Base-by-base conservation (phyloP, 2,888 invertebrate genomes). In the Pristionchus fissidentatus region DNA sequence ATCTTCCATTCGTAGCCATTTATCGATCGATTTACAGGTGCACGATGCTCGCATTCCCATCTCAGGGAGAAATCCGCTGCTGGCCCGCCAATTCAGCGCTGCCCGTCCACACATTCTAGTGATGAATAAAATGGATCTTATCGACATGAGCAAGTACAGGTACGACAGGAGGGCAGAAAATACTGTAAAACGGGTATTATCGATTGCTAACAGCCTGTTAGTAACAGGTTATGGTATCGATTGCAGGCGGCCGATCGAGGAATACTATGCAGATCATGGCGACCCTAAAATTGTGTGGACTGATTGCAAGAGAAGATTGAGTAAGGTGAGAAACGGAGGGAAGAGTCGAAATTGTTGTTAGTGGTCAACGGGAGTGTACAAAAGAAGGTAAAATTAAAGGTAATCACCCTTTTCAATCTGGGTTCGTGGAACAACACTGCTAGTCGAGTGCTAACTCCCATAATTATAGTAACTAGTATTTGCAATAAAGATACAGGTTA, bases 1-100 rank as follows among this genome's bases (percentile, higher is more conserved):
- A 22, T 41, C 77, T 29, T 5, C 5, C n/a, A 35, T 35, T 35
- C 26, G 35, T 15, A n/a, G 26, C 73, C 13, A 73, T 46, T 26
- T 13, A 0, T 10, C 41, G 10, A 77, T 70, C 43, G 29, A 84
- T 35, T 66, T 87, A n/a, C 83, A 90, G 87, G 91, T 91, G 13
- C 92, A 92, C 86, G 92, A 92, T 77, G 92, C 92, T 0, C 83
- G 92, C 29, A 88, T 92, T 62, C 92, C 92, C 1, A 79, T 92
- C 19, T 90, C 90, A 22, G 92, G 92, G 0, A 83, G 92, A 81
- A 92, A 92, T 86, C 88, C 90, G 29, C 87, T 88, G 38, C 91
- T 92, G 80, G 87, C 86, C 15, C 75, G 87, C 15, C 86, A 86
- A 57, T 85, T 92, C 7, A 90, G 89, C 80, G 87, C 90, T 1